Percentiles rank a stretch among this genome's conserved stretches.
phyloP scores from a whole-genome alignment of 2,797 vertebrate genomes.

The Margarornis squamiger region DNA sequence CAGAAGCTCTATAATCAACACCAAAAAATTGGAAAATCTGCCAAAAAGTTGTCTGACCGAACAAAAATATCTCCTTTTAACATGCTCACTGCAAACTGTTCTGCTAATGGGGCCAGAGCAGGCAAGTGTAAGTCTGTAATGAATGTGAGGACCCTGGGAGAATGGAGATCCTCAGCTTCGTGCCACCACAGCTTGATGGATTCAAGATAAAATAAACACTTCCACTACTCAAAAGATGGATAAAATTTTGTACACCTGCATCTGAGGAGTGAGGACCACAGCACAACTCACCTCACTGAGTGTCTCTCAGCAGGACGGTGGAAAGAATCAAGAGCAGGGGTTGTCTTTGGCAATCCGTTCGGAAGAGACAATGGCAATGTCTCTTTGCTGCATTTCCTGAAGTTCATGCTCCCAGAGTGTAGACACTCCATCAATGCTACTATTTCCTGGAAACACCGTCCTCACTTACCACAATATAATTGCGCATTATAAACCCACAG shows the following conservation, averaged over 20 bases:
- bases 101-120: background rate
- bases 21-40: background rate
- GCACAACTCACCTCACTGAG: background rate
- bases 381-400: background rate
- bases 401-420: background rate
- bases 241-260: background rate
- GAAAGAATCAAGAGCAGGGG: background rate
- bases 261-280: background rate
- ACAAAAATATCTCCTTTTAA: background rate
- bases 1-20: background rate
- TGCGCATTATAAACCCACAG: background rate
- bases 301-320: background rate
- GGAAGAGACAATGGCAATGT: background rate
- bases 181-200: background rate
- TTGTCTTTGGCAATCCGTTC: no score
- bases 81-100: background rate
- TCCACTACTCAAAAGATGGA: background rate
- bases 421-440: background rate
- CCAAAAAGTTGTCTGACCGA: background rate
- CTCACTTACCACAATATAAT: background rate
- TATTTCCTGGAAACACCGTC: background rate
- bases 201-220: background rate
- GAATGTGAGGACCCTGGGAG: background rate
- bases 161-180: background rate
- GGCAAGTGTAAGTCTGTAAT: background rate